phyloP scores from a whole-genome alignment of 1,140 invertebrate species.

The Cherax quadricarinatus region DNA sequence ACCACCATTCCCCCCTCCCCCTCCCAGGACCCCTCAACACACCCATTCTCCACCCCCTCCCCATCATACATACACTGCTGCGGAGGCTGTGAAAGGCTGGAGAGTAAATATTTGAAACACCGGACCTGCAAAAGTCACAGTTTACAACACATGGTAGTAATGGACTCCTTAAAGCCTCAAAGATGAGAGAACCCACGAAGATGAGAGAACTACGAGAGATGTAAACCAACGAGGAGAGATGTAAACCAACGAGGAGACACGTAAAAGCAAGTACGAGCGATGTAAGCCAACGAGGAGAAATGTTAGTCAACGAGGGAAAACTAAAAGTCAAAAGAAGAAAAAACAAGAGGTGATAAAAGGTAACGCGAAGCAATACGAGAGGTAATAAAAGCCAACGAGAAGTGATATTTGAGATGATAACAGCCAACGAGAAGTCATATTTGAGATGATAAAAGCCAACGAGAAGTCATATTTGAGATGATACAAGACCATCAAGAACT shows the following conservation, averaged over 20 bases:
- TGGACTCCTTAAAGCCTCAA: background rate
- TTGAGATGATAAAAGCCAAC: background rate
- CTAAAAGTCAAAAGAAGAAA: background rate
- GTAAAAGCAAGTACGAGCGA: background rate
- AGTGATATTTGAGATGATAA: background rate
- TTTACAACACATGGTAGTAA: too few species aligned
- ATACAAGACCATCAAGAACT: background rate
- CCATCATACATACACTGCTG: background rate
- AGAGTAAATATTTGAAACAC: too few species aligned
- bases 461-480: background rate
- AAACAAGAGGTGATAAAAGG: background rate
- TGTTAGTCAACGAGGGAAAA: background rate
- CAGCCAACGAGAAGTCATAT: background rate
- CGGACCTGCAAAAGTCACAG: too few species aligned
- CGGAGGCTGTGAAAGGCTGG: too few species aligned
- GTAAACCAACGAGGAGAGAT: background rate
- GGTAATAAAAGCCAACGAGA: background rate
- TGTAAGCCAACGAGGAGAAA: background rate
- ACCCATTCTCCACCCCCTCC: background rate
- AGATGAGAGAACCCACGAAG: background rate
- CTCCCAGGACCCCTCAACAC: background rate
- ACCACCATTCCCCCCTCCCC: background rate
- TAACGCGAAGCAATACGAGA: background rate
- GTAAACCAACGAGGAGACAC: background rate
- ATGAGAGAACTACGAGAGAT: background rate